Conservation (phyloP, 2,113 vertebrate genomes). For the Percopsis transmontana region DNA sequence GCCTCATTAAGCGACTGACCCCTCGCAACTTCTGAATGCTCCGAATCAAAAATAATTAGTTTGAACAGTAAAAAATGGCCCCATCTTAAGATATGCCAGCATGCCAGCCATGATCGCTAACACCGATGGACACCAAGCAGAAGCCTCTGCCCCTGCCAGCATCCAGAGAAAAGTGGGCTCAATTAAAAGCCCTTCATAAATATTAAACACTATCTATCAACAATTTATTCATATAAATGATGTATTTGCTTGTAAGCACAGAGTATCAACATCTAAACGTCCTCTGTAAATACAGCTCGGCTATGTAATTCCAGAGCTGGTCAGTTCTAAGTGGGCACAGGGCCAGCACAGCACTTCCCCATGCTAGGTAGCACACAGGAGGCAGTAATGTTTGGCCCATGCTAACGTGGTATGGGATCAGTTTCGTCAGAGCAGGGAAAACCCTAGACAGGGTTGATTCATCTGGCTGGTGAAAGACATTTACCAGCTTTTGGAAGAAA, state of each 20-base stretch:
- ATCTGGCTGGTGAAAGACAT: slow-evolving; percentile 57
- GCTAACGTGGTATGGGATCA: slow-evolving; percentile 56
- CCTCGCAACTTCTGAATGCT: neutral
- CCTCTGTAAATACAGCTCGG: slow-evolving; percentile 72
- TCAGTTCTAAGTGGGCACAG: slow-evolving; percentile 44
- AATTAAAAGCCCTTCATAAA: slow-evolving; percentile 73
- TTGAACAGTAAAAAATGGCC: no score
- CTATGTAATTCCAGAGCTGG: slow-evolving; percentile 67
- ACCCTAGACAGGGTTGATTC: slow-evolving; percentile 49
- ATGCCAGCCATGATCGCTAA: slow-evolving; percentile 36
- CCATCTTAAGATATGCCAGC: no score
- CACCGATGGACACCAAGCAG: slow-evolving; percentile 26
- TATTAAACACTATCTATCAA: slow-evolving; percentile 70
- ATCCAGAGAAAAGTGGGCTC: slow-evolving; percentile 53
- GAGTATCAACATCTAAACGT: slow-evolving; percentile 66
- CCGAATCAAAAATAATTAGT: no score
- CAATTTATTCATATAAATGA: slow-evolving; percentile 69
- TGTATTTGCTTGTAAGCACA: slow-evolving; percentile 64
- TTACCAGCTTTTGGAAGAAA: slow-evolving; percentile 24
- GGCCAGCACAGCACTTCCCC: slow-evolving; percentile 67
- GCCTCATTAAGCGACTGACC: slow-evolving; percentile 29
- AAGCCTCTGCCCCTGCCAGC: slow-evolving; percentile 44
- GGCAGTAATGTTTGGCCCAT: slow-evolving; percentile 56
- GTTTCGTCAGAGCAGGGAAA: slow-evolving; percentile 53
- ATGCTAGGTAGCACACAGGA: slow-evolving; percentile 46